Conservation (phyloP, 2,797 vertebrate genomes). For the Artibeus jamaicensis region DNA sequence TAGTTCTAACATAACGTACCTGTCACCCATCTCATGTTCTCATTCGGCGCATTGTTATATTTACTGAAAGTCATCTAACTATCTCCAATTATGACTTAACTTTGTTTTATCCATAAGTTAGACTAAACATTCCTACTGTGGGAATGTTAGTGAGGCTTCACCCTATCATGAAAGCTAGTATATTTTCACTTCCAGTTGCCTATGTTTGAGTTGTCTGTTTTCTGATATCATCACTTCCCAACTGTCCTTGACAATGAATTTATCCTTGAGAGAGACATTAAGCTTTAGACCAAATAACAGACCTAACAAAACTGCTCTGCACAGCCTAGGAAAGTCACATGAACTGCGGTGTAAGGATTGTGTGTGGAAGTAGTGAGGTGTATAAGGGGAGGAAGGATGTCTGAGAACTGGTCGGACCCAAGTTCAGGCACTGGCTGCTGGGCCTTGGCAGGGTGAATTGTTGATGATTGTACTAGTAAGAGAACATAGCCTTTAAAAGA, state of each 20-base stretch:
- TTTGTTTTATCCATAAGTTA: neutral
- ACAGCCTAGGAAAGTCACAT: neutral
- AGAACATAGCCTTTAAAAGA: neutral
- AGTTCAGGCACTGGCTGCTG: neutral
- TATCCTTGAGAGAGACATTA: neutral
- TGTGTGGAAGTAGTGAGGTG: neutral
- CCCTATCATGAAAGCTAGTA: neutral
- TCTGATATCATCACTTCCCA: neutral
- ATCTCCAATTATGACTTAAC: neutral
- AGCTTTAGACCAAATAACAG: neutral
- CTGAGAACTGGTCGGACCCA: neutral
- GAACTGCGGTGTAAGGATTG: neutral
- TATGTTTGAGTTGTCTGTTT: constrained; percentile 13
- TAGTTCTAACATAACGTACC: neutral
- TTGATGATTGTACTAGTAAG: neutral
- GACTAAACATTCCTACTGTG: neutral
- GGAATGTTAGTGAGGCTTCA: neutral
- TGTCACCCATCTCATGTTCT: neutral
- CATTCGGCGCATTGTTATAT: neutral
- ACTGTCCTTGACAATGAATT: neutral
- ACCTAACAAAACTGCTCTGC: neutral
- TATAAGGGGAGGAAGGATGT: neutral
- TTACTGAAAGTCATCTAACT: neutral
- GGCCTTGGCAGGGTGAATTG: neutral
- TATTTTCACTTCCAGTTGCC: neutral